These are phyloP conservation scores for Trematomus loennbergii DNA, from an alignment of 2,113 vertebrate genomes.

Conservation along the genomic window DNA sequence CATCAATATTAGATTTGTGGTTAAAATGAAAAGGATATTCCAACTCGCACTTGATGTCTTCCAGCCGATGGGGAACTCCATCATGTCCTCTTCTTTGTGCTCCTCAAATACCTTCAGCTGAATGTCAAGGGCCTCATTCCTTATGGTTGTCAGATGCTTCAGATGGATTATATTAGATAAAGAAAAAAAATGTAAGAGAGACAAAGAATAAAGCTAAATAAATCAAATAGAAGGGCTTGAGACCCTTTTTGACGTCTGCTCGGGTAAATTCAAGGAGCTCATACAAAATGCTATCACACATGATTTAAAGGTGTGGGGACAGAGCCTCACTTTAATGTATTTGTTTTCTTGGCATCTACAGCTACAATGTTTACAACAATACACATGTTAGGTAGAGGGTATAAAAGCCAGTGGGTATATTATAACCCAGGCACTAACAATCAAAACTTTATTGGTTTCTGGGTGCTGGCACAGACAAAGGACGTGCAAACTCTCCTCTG, in stretches of 20 bases:
- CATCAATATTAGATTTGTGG: conserved; percentile 1
- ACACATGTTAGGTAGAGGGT: conserved; percentile 58
- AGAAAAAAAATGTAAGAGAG: neutral
- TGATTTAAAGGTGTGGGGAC: conserved; percentile 27
- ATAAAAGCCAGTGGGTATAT: conserved; percentile 54
- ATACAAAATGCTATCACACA: conserved; percentile 33
- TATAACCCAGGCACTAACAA: conserved; percentile 47
- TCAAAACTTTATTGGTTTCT: conserved; percentile 65
- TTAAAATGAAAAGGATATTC: conserved; percentile 93
- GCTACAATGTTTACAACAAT: conserved; percentile 57
- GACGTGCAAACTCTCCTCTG: conserved; percentile 65
- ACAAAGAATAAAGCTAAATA: neutral
- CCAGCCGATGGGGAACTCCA: conserved; percentile 94
- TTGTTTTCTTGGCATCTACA: conserved; percentile 47
- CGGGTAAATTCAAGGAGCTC: conserved; percentile 17
- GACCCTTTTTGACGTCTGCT: neutral
- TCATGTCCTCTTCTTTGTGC: conserved; percentile 97
- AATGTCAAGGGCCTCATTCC: conserved; percentile 95
- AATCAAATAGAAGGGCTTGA: conserved; percentile 7
- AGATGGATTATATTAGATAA: conserved; percentile 18
- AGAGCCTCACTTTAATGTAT: conserved; percentile 45
- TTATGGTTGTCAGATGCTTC: conserved; percentile 82
- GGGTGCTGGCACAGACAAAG: conserved; percentile 61
- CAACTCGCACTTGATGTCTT: conserved; percentile 93
- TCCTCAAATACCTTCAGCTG: conserved; percentile 98